These are phyloP conservation scores for Benitochromis conjunctus DNA, from an alignment of 2,113 vertebrate species.

Conservation along the genomic window DNA sequence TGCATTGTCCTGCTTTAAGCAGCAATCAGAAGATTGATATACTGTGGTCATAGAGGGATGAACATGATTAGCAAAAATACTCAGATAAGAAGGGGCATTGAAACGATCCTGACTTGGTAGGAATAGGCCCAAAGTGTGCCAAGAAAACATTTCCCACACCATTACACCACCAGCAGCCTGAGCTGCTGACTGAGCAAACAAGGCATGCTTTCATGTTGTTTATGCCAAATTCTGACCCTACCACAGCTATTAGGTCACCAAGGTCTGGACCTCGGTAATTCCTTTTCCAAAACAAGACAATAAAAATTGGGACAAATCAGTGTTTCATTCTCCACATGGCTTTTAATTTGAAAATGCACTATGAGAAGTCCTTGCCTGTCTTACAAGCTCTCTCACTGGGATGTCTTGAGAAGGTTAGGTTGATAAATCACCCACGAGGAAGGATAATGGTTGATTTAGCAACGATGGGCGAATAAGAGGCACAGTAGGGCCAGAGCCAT, in stretches of 20 bases:
- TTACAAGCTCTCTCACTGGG: accelerated
- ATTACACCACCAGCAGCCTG: not conserved
- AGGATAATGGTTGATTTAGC: not conserved
- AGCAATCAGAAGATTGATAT: not conserved
- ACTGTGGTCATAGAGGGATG: not conserved
- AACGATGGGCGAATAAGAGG: accelerated
- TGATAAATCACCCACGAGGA: not conserved
- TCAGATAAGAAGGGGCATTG: not conserved
- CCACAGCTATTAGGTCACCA: not conserved
- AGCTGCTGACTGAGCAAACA: not conserved
- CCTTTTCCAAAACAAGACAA: not conserved
- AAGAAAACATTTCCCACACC: not conserved
- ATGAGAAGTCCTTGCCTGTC: not conserved
- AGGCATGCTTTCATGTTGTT: not conserved
- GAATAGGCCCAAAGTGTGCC: not conserved
- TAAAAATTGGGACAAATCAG: not conserved
- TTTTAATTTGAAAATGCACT: not conserved
- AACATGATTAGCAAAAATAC: not conserved
- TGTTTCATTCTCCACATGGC: not conserved
- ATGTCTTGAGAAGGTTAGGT: not conserved
- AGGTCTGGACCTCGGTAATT: not conserved
- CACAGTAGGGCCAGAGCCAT: not conserved
- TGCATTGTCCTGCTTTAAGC: not conserved
- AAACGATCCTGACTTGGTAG: not conserved
- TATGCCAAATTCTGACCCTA: not conserved